These are phyloP conservation scores for Periphyllus acericola DNA, from an alignment of 2,888 invertebrate genomes.

Conservation along the genomic window DNA sequence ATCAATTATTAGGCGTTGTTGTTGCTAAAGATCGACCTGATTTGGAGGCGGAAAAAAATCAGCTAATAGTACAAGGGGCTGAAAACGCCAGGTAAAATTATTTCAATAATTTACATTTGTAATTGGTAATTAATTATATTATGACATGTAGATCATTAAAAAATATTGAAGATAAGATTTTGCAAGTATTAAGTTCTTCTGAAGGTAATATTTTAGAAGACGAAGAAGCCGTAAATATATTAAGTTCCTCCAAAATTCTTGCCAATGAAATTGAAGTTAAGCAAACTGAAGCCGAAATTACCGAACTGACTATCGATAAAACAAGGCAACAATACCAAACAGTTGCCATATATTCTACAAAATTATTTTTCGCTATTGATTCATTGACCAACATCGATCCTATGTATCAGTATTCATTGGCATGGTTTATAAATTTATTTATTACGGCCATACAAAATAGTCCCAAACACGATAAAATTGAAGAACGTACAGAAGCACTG, in stretches of 20 bases:
- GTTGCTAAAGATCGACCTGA: constrained; percentile 93
- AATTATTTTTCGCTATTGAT: constrained; percentile 91
- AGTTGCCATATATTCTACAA: constrained; percentile 88
- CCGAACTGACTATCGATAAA: constrained; percentile 88
- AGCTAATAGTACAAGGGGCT: constrained; percentile 65
- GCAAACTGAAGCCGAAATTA: constrained; percentile 87
- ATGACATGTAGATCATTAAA: constrained; percentile 73
- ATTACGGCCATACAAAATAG: constrained; percentile 80
- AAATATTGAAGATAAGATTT: constrained; percentile 91
- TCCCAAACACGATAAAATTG: constrained; percentile 77
- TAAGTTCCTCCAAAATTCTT: constrained; percentile 89
- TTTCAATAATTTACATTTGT: background rate
- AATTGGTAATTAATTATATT: background rate
- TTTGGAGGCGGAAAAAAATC: constrained; percentile 88
- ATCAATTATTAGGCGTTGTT: constrained; percentile 88
- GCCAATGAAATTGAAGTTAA: constrained; percentile 92
- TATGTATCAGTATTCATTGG: constrained; percentile 88
- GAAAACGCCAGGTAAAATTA: constrained; percentile 48
- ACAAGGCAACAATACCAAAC: constrained; percentile 88
- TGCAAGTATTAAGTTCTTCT: constrained; percentile 79
- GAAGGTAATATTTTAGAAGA: constrained; percentile 88
- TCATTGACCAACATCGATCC: constrained; percentile 77
- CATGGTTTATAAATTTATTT: constrained; percentile 88
- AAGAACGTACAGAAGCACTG: constrained; percentile 72
- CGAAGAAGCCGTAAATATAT: constrained; percentile 87